Conservation (phyloP, 1,140 invertebrate genomes). For the Ptiloglossa arizonensis region DNA sequence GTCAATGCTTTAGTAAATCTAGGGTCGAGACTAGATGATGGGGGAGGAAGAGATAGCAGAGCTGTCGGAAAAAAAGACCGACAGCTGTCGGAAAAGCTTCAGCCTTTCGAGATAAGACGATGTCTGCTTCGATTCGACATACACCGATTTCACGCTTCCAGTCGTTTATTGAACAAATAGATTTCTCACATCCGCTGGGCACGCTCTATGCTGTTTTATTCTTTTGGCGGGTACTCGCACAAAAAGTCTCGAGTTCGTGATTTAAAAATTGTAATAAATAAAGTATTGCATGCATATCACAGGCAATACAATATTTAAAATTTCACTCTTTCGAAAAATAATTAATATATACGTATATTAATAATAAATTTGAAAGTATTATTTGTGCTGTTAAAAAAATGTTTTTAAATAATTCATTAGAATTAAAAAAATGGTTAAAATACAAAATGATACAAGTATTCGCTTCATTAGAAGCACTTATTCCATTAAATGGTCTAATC, state of each 20-base stretch:
- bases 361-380: no score
- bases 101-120: conserved; percentile 35
- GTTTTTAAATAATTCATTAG: no score
- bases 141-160: conserved; percentile 38
- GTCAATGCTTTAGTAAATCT: conserved; percentile 6
- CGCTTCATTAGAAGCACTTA: no score
- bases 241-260: not conserved
- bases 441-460: no score
- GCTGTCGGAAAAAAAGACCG: conserved; percentile 33
- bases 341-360: no score
- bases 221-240: not conserved
- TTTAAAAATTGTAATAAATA: not conserved
- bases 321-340: no score
- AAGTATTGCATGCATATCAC: no score
- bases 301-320: no score
- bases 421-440: no score
- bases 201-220: not conserved
- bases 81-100: conserved; percentile 52
- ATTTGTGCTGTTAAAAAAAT: no score
- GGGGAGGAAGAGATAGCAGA: not conserved
- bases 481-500: no score
- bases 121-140: conserved; percentile 51
- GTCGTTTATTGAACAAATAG: conserved; percentile 40
- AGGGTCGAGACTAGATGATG: conserved; percentile 2
- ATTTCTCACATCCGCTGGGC: conserved; percentile 21